Evolutionary conservation across 2,888 invertebrate genomes (phyloP).

Genomic region (Aleiodes testaceus): DNA sequence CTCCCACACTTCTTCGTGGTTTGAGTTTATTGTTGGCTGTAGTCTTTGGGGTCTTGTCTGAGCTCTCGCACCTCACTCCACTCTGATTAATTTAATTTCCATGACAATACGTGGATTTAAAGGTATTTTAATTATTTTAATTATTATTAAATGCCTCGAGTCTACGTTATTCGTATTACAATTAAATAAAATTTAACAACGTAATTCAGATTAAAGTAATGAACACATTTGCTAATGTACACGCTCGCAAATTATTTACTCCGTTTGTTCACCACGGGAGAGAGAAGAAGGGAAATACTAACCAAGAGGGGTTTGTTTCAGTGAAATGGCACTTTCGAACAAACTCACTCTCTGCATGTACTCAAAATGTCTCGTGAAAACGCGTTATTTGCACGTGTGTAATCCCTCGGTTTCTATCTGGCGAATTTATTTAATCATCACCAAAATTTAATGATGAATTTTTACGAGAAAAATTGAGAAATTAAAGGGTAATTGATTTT

Average conservation of each 20-base stretch:
- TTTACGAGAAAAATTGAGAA: no score
- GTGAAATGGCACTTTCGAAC: constrained; percentile 51
- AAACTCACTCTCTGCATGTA: constrained; percentile 41
- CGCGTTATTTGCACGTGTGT: constrained; percentile 27
- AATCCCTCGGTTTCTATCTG: constrained; percentile 20
- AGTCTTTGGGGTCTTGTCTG: background rate
- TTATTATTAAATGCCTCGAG: background rate
- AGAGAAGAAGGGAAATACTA: constrained; percentile 17
- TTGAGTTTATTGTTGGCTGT: constrained; percentile 65
- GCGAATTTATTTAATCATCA: constrained; percentile 40
- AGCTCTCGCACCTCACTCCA: constrained; percentile 51
- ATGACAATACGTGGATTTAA: no score
- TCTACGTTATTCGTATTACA: constrained; percentile 21
- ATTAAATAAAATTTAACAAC: constrained; percentile 24
- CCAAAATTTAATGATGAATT: no score
- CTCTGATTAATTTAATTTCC: background rate
- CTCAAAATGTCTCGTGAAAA: constrained; percentile 23
- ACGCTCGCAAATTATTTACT: constrained; percentile 43
- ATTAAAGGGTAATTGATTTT: no score
- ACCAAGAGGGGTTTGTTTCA: constrained; percentile 33
- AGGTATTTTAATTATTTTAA: no score
- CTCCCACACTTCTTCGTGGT: constrained; percentile 45
- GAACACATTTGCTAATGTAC: constrained; percentile 41
- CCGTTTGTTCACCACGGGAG: constrained; percentile 34
- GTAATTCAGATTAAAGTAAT: constrained; percentile 40